These are phyloP conservation scores for Rhynchophorus ferrugineus DNA, from an alignment of 1,140 invertebrate species.

Conservation along the genomic window DNA sequence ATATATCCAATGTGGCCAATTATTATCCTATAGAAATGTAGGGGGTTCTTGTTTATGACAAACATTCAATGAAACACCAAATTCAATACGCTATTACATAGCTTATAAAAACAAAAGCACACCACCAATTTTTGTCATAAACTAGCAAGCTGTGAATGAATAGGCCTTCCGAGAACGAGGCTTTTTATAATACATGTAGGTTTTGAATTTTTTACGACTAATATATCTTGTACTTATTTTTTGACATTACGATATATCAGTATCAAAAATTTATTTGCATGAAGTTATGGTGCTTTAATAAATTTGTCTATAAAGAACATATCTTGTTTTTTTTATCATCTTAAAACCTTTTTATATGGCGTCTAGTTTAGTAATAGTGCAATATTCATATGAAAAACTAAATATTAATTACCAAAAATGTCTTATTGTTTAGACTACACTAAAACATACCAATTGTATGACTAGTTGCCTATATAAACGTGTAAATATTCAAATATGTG, in stretches of 20 bases:
- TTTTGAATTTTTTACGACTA: slow-evolving; percentile 7
- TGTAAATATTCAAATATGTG: too few relatives aligned
- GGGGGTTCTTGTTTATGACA: slow-evolving; percentile 14
- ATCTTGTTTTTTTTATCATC: background rate
- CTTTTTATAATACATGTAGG: slow-evolving; percentile 1
- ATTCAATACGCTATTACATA: background rate
- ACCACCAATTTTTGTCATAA: slow-evolving; percentile 20
- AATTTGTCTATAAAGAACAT: slow-evolving; percentile 21
- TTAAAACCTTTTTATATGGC: background rate
- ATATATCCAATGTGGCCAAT: slow-evolving; percentile 12
- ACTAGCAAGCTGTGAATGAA: slow-evolving; percentile 4
- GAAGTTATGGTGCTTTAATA: slow-evolving; percentile 35
- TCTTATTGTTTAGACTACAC: too few relatives aligned
- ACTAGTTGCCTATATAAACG: background rate
- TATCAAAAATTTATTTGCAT: slow-evolving; percentile 31
- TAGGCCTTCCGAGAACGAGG: slow-evolving; percentile 3
- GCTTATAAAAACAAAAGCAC: background rate
- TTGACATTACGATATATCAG: slow-evolving; percentile 14
- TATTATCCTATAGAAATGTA: slow-evolving; percentile 11
- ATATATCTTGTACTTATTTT: slow-evolving; percentile 22
- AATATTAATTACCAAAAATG: too few relatives aligned
- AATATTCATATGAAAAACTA: too few relatives aligned
- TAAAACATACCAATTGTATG: background rate
- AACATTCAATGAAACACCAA: background rate
- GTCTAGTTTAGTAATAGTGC: too few relatives aligned